phyloP scores from a whole-genome alignment of 2,888 invertebrate species.

The Pyrocoelia pectoralis region DNA sequence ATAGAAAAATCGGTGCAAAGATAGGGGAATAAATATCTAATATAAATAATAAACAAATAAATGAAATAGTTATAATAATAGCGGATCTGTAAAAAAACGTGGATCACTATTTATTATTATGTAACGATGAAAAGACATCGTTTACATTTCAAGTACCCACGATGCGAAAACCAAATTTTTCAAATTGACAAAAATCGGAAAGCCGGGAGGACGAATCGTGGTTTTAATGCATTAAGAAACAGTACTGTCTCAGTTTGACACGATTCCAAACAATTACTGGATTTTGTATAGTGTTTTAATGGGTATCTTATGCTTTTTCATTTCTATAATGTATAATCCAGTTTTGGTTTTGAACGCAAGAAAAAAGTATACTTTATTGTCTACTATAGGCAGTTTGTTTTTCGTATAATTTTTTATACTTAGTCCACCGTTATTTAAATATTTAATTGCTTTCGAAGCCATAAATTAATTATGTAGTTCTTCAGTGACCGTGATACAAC shows the following conservation, averaged over 20 bases:
- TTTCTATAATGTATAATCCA: slow-evolving; percentile 94
- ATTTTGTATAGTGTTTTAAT: slow-evolving; percentile 84
- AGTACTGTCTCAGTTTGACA: slow-evolving; percentile 80
- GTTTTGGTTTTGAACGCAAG: slow-evolving; percentile 90
- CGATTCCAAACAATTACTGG: slow-evolving; percentile 89
- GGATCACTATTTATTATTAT: slow-evolving; percentile 80
- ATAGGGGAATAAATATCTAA: too few species aligned
- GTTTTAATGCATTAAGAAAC: slow-evolving; percentile 77
- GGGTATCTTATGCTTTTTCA: slow-evolving; percentile 88
- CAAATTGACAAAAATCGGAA: slow-evolving; percentile 56
- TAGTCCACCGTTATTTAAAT: too few species aligned
- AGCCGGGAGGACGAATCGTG: slow-evolving; percentile 65
- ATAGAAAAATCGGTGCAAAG: too few species aligned
- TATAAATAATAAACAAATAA: too few species aligned
- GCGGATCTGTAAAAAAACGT: slow-evolving; percentile 83
- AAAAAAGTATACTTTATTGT: slow-evolving; percentile 94
- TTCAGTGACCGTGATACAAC: too few species aligned
- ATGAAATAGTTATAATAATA: slow-evolving; percentile 67
- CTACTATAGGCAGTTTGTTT: slow-evolving; percentile 93
- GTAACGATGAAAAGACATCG: slow-evolving; percentile 68
- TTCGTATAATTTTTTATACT: too few species aligned
- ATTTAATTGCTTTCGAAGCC: too few species aligned
- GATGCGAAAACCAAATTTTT: slow-evolving; percentile 59
- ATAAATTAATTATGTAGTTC: too few species aligned
- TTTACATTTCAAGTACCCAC: slow-evolving; percentile 64